Base-by-base conservation (phyloP, 2,888 invertebrate species). In the Ommatoiulus sabulosus region DNA sequence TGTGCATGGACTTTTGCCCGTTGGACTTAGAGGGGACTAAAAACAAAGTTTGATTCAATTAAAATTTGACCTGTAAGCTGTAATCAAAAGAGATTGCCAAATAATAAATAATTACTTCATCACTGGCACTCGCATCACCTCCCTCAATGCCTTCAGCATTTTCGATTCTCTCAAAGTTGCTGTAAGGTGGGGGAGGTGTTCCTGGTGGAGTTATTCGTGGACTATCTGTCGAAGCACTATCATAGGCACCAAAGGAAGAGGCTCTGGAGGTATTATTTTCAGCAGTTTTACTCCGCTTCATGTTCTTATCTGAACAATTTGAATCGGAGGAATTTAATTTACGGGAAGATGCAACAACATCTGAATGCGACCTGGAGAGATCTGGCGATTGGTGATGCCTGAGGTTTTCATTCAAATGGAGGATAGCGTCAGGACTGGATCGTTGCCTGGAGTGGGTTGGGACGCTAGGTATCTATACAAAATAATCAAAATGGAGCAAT, bases 121-220 rank as follows among this genome's bases (percentile, higher is more conserved):
- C 88, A 52, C 84, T 43, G 17, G 48, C 88, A 24, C 63, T 44
- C 20, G 44, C 87, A 43, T 44, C 89, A 43, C 87, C 35, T n/a
- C 46, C 86, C 43, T 84, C 86, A n/a, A 46, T 80, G 48, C 86
- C 44, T 84, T 80, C 87, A 10, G n/a, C 8, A n/a, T 84, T 57
- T 35, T 84, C 72, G 10, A 52, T 63, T 46, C 87, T 35, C 52
- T 89, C 84, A 85, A 86, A 88, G 89, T 89, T 89, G 72, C 89
- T 88, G 93, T 97, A 97, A 0, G 97, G 97, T 35, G 97, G 97
- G 24, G 97, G 97, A 84, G 97, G 97, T n/a, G 97, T 97, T 88
- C 97, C 97, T 1, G 97, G 96, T 86, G 96, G 96, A 35, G 96
- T 95, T 86, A 88, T 85, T 44, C 90, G 84, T 8, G 90, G 90